Conservation (phyloP, 2,797 vertebrate genomes). For the Okamejei kenojei region DNA sequence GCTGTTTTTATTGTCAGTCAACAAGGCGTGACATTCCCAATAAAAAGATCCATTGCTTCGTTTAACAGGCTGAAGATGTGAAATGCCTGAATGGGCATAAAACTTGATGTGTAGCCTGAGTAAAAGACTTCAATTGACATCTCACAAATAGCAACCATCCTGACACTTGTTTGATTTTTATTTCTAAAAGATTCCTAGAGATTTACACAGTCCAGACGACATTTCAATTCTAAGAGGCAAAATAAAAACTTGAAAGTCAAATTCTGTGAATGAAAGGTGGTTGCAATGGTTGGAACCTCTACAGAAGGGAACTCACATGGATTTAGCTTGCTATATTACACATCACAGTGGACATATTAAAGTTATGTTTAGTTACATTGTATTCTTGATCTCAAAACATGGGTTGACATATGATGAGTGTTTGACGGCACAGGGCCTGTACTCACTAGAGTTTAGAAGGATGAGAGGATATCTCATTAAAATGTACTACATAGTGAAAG, state of each 20-base stretch:
- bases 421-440: too few relatives aligned
- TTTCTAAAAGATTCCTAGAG: neutral
- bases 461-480: too few relatives aligned
- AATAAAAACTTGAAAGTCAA: neutral
- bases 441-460: too few relatives aligned
- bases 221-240: neutral
- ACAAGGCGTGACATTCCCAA: slow-evolving; percentile 18
- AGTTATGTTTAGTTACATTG: neutral
- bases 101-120: neutral
- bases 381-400: neutral
- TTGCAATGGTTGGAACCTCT: neutral
- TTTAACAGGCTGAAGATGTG: slow-evolving; percentile 20
- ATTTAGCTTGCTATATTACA: neutral
- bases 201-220: neutral
- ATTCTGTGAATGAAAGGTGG: neutral
- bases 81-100: slow-evolving; percentile 18
- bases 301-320: neutral
- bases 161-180: neutral
- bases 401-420: too few relatives aligned
- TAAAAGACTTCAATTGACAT: slow-evolving; percentile 26
- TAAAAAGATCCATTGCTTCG: neutral
- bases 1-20: slow-evolving; percentile 27
- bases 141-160: neutral
- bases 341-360: neutral
- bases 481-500: too few relatives aligned